phyloP scores from a whole-genome alignment of 2,888 invertebrate genomes.

The Isotomurus palustris region DNA sequence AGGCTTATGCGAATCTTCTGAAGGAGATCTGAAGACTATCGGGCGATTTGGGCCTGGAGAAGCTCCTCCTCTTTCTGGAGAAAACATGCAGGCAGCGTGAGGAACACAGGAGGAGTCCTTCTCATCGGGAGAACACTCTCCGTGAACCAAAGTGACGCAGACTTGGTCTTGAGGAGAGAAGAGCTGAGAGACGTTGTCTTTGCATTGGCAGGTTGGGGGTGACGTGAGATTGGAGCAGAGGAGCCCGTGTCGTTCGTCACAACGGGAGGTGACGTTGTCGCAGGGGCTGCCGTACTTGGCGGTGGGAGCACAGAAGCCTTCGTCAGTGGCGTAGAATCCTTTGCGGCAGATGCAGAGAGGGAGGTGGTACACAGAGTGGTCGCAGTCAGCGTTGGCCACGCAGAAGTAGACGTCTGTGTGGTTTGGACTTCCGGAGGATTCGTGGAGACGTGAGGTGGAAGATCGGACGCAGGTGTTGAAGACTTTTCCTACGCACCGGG shows the following conservation, averaged over 20 bases:
- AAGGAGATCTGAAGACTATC: too few relatives aligned
- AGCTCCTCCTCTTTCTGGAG: not conserved
- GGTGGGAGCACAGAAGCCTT: slow-evolving; percentile 20
- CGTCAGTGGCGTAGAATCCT: slow-evolving; percentile 23
- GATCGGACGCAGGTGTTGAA: slow-evolving; percentile 29
- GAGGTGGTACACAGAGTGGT: slow-evolving; percentile 19
- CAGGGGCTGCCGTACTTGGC: slow-evolving; percentile 27
- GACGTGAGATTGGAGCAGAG: slow-evolving; percentile 11
- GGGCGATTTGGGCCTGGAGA: slow-evolving; percentile 5
- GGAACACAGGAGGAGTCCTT: slow-evolving; percentile 23
- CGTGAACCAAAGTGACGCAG: slow-evolving; percentile 20
- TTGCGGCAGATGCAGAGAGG: slow-evolving; percentile 26
- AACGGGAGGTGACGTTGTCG: slow-evolving; percentile 10
- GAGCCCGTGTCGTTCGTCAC: slow-evolving; percentile 25
- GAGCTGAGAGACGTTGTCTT: slow-evolving; percentile 22
- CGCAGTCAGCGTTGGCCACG: slow-evolving; percentile 25
- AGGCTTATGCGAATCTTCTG: too few relatives aligned
- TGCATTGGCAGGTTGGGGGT: slow-evolving; percentile 22
- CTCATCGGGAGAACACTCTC: slow-evolving; percentile 22
- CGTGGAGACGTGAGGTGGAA: not conserved
- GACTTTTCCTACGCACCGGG: slow-evolving; percentile 31
- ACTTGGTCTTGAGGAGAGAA: slow-evolving; percentile 19
- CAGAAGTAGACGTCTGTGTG: slow-evolving; percentile 24
- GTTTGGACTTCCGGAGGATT: not conserved
- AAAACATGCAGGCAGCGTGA: slow-evolving; percentile 20